Base-by-base conservation (phyloP, 2,113 vertebrate genomes). In the Solea solea region DNA sequence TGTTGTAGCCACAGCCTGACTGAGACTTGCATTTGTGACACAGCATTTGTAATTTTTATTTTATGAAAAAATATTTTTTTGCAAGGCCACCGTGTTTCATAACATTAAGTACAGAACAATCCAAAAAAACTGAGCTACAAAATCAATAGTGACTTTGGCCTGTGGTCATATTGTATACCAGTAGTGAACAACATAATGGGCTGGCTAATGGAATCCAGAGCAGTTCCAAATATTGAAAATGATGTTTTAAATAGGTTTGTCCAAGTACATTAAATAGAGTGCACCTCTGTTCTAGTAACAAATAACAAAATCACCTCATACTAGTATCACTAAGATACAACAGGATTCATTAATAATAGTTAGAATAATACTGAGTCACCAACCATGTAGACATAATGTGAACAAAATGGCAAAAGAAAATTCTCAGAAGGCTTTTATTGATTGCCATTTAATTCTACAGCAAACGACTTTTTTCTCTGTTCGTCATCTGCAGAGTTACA, bases 11-110 rank as follows among this genome's bases (percentile, higher is more conserved):
- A 27, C 9, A 27, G 5, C 5, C 25, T 25, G 4, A 28, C 42
- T 42, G 51, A 64, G 42, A 46, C 15, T 69, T 61, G 55, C 51
- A 57, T 66, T 69, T 74, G 56, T 78, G 66, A 72, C 72, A 71
- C 74, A 60, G 76, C 42, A 67, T 21, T 1, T 21, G 21, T 21
- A 21, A 21, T 21, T 21, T 21, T 21, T 21, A 62, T 82, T 79
- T 88, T 61, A 77, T 55, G 34, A 34, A 34, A 15, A 66, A 65
- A 52, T 48, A 12, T 45, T 48, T 46, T 45, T 48, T 46, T 40
- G 55, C 53, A 21, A 48, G 28, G 46, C 21, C 53, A 48, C 15
- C 8, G 27, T 40, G 28, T 58, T 48, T 69, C 27, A 40, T 8
- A 40, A 41, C 27, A 55, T 57, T 5, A 65, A 72, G 69, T 9